A percentile compares a stretch with the other conserved stretches of the same genome.
Evolutionary conservation across 1,140 invertebrate species (phyloP).

Genomic region (Saccostrea echinata): DNA sequence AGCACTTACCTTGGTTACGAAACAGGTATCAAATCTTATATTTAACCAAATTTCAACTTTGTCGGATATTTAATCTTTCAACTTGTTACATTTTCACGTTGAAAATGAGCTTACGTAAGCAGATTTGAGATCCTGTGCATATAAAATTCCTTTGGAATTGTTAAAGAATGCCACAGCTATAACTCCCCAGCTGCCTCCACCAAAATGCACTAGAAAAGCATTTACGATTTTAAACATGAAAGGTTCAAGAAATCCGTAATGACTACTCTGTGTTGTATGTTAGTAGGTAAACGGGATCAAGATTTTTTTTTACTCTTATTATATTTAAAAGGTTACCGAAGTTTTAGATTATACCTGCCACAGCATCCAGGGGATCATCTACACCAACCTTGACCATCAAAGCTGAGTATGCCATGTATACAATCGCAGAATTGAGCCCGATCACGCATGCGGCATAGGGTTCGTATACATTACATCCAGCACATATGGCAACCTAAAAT

Average conservation of each 20-base stretch:
- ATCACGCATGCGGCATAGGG: slow-evolving; percentile 80
- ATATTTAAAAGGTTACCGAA: too few species aligned
- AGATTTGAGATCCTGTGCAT: slow-evolving; percentile 62
- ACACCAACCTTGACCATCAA: slow-evolving; percentile 79
- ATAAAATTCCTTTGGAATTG: slow-evolving; percentile 64
- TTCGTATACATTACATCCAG: slow-evolving; percentile 80
- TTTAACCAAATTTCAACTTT: too few species aligned
- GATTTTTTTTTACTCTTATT: too few species aligned
- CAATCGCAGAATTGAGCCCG: slow-evolving; percentile 79
- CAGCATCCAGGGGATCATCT: slow-evolving; percentile 84
- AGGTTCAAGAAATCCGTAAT: too few species aligned
- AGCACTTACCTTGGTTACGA: too few species aligned
- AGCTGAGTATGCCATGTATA: slow-evolving; percentile 78
- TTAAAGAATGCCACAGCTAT: slow-evolving; percentile 76
- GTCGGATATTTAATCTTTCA: too few species aligned
- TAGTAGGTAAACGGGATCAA: too few species aligned
- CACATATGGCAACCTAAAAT: slow-evolving; percentile 81
- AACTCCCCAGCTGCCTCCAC: slow-evolving; percentile 83
- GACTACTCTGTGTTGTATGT: too few species aligned
- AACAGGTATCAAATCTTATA: too few species aligned
- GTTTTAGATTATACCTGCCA: slow-evolving; percentile 77
- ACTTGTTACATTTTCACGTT: too few species aligned
- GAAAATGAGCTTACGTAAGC: slow-evolving; percentile 62
- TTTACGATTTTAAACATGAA: too few species aligned
- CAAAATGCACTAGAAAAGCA: slow-evolving; percentile 79